Base-by-base conservation (phyloP, 2,888 invertebrate genomes). In the Celastrina argiolus region DNA sequence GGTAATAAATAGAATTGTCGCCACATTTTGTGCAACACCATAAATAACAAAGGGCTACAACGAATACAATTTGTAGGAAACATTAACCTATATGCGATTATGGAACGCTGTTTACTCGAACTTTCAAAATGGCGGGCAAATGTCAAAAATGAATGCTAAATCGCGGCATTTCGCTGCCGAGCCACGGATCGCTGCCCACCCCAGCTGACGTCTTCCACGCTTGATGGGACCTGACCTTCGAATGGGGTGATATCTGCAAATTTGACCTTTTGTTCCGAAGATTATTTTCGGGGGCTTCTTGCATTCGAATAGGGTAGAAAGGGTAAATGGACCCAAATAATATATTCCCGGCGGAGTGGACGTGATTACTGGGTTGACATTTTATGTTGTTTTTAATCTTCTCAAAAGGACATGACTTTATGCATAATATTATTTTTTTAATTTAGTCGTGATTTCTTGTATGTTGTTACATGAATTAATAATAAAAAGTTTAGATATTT, bases 81-180 rank as follows among this genome's bases (percentile, higher is more conserved):
- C 51, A 51, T 51, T 51, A 51, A 51, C 51, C 51, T 51, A 51
- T 51, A 51, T 51, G 22, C 22, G 51, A 51, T 51, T 51, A 51
- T 51, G 51, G 51, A 51, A 51, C 51, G 51, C 16, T 31, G 59
- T 59, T 31, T 31, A 59, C 65, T 56, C 36, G 65, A 65, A 67
- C 64, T 51, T 66, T 61, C 74, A 69, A 75, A 74, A 76, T 74
- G 73, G 73, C 75, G 71, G 58, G 66, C 71, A 76, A 77, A 77
- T 77, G 74, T 74, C 78, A 77, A 73, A 75, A 74, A 72, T 74
- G 72, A 75, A 76, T 75, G 75, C 67, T 75, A 72, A 72, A 66
- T 70, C 66, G 66, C 67, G 75, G 71, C 74, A 75, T 76, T 75
- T 74, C 66, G 45, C 67, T 71, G 69, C 41, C 5, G 31, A 31